These are phyloP conservation scores for Serinus canaria DNA, from an alignment of 2,113 vertebrate genomes.

Conservation along the genomic window DNA sequence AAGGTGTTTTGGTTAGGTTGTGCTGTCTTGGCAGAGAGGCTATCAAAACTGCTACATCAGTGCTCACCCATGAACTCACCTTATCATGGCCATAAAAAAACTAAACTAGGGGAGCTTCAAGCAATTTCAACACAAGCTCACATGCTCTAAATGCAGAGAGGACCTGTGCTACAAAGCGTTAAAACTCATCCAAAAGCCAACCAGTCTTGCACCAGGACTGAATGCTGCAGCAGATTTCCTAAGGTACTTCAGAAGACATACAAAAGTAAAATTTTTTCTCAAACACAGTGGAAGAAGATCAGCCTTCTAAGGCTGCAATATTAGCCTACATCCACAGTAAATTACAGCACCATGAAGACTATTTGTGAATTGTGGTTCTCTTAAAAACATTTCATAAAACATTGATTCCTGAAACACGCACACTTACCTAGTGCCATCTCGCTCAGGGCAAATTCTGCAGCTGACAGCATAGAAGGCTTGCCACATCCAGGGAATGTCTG, in stretches of 20 bases:
- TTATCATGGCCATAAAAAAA: not conserved
- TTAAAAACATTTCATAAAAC: not conserved
- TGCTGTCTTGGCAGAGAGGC: not conserved
- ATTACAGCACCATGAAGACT: not conserved
- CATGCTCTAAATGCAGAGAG: not conserved
- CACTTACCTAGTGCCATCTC: not conserved
- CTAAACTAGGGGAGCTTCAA: not conserved
- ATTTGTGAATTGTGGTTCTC: not conserved
- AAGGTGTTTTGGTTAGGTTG: not conserved
- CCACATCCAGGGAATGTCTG: not conserved
- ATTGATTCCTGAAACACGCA: not conserved
- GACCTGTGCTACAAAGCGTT: not conserved
- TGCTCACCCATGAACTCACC: accelerated
- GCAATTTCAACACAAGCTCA: not conserved
- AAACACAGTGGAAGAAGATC: not conserved
- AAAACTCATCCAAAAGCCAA: not conserved
- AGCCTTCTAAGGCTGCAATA: not conserved
- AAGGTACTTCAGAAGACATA: not conserved
- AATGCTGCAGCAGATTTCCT: not conserved
- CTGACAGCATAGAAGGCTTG: not conserved
- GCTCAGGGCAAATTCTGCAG: not conserved
- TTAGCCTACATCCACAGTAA: not conserved
- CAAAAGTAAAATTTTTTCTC: not conserved
- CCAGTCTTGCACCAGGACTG: not conserved
- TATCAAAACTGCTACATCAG: not conserved